A percentile compares a stretch with the other conserved stretches of the same genome.
Evolutionary conservation across 1,140 invertebrate species (phyloP).

Genomic region (Saccostrea glomerata): DNA sequence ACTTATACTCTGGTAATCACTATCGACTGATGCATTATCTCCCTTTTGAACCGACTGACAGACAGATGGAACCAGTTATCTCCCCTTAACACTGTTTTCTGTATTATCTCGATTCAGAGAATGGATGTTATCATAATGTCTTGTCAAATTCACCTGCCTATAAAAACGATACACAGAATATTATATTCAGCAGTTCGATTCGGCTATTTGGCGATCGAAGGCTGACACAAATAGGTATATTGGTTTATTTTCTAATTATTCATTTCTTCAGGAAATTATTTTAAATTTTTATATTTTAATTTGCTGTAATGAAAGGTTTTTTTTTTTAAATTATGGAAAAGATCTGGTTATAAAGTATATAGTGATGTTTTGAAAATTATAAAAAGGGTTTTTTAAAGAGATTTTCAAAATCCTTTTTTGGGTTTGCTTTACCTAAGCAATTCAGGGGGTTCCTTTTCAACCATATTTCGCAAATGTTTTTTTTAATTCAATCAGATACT

Average conservation of each 20-base stretch:
- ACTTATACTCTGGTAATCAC: background rate
- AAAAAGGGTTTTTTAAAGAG: no score
- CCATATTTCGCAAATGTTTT: no score
- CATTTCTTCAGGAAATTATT: no score
- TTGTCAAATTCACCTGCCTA: conserved; percentile 9
- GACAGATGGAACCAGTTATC: conserved; percentile 28
- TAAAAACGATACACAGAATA: conserved; percentile 17
- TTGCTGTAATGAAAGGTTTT: no score
- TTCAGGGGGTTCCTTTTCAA: no score
- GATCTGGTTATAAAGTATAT: no score
- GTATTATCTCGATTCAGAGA: background rate
- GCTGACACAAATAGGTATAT: background rate
- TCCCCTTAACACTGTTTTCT: conserved; percentile 12
- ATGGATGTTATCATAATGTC: background rate
- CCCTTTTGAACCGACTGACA: background rate
- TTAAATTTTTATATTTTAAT: no score
- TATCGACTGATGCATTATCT: background rate
- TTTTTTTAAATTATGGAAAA: no score
- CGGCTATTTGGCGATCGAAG: conserved; percentile 15
- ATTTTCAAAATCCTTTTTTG: no score
- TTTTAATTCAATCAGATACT: no score
- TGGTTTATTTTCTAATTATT: background rate
- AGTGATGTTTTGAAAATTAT: no score
- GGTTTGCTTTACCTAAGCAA: no score
- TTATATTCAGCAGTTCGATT: conserved; percentile 4